phyloP scores from a whole-genome alignment of 2,888 invertebrate species.

The Acrobasis repandana region DNA sequence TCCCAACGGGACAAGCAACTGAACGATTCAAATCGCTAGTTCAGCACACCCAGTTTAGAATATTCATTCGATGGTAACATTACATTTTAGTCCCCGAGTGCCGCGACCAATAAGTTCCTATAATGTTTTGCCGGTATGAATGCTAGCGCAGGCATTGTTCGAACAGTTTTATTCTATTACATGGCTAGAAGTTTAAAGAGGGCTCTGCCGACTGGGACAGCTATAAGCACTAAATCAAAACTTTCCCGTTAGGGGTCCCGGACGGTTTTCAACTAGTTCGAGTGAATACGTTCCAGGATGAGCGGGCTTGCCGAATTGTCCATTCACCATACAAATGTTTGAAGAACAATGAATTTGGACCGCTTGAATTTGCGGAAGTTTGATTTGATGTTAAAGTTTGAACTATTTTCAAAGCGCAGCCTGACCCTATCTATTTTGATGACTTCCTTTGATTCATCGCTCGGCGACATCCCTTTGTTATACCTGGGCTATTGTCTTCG shows the following conservation, averaged over 20 bases:
- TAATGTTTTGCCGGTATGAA: conserved; percentile 59
- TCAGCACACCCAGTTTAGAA: conserved; percentile 51
- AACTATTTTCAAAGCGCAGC: conserved; percentile 21
- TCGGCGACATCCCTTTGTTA: conserved; percentile 20
- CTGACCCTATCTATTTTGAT: conserved; percentile 22
- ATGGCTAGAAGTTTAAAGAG: conserved; percentile 77
- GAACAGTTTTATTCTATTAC: conserved; percentile 80
- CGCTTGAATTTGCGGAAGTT: conserved; percentile 36
- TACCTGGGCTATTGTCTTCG: conserved; percentile 21
- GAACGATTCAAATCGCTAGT: conserved; percentile 32
- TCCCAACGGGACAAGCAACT: conserved; percentile 28
- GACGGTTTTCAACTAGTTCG: conserved; percentile 57
- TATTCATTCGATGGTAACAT: conserved; percentile 66
- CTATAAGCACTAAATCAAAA: conserved; percentile 82
- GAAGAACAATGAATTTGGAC: conserved; percentile 52
- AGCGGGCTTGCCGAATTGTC: conserved; percentile 56
- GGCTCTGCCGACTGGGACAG: conserved; percentile 65
- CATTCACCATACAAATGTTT: conserved; percentile 57
- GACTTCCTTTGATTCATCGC: conserved; percentile 22
- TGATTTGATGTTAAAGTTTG: conserved; percentile 23
- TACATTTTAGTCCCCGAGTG: conserved; percentile 58
- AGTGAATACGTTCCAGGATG: conserved; percentile 63
- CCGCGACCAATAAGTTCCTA: conserved; percentile 60
- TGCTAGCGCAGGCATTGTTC: conserved; percentile 68
- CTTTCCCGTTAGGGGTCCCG: conserved; percentile 66